Evolutionary conservation across 1,140 invertebrate genomes (phyloP).

Genomic region (Halotydeus destructor): DNA sequence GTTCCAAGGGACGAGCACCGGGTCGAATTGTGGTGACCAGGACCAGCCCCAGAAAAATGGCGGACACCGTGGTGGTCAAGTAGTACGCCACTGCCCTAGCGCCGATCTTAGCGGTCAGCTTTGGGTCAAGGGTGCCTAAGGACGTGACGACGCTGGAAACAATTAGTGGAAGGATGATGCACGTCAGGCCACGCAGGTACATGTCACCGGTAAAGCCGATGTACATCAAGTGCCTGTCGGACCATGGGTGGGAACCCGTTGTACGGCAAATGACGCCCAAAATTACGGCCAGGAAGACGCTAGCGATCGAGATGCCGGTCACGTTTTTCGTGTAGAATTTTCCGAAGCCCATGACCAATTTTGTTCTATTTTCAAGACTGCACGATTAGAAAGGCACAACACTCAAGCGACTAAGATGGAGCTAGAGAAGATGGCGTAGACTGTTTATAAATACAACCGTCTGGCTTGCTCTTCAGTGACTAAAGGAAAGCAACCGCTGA

Average conservation of each 20-base stretch:
- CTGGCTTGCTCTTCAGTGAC: too few relatives aligned
- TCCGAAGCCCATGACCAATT: too few relatives aligned
- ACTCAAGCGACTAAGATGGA: too few relatives aligned
- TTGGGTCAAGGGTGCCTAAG: conserved; percentile 56
- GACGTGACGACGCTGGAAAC: conserved; percentile 67
- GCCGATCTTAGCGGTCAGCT: conserved; percentile 40
- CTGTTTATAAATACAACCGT: too few relatives aligned
- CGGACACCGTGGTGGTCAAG: conserved; percentile 64
- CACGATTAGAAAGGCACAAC: too few relatives aligned
- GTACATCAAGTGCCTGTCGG: conserved; percentile 43
- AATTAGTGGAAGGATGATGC: conserved; percentile 65
- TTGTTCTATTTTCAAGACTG: too few relatives aligned
- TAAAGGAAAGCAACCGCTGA: too few relatives aligned
- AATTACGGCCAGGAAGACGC: too few relatives aligned
- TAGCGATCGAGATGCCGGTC: too few relatives aligned
- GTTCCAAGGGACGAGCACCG: conserved; percentile 34
- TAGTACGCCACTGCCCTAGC: conserved; percentile 67
- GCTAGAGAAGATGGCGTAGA: too few relatives aligned
- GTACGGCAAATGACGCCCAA: too few relatives aligned
- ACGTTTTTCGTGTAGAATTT: too few relatives aligned
- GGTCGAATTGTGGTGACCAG: conserved; percentile 63
- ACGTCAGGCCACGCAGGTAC: conserved; percentile 75
- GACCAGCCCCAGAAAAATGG: conserved; percentile 66
- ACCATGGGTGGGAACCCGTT: conserved; percentile 23
- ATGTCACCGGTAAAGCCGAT: conserved; percentile 45